Base-by-base conservation (phyloP, 2,888 invertebrate genomes). In the Eutolmus rufibarbis region DNA sequence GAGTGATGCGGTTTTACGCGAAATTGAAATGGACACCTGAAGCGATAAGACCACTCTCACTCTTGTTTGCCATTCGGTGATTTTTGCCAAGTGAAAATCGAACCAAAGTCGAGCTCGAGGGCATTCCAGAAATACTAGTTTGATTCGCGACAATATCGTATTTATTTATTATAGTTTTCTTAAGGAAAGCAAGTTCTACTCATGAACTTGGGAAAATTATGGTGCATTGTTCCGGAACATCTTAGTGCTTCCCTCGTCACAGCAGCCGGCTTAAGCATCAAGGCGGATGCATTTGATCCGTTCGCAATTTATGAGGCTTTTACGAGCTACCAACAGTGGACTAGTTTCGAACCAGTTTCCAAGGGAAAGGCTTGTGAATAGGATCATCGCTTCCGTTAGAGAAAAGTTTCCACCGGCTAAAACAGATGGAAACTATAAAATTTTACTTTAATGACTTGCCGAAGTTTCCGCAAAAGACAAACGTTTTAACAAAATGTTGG, bases 71-170 rank as follows among this genome's bases (percentile, higher is more conserved):
- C 16, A 19, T 66, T 34, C 28, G 76, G 23, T 12, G 34, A 76
- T 76, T 82, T 57, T 57, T 82, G 57, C 57, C 57, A 19, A 82
- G 82, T 82, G 82, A 82, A 82, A 82, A 82, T 57, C n/a, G 66
- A 66, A 28, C 19, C 66, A 66, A 12, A 66, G 66, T 66, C 19
- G 23, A 28, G 51, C n/a, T 46, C 28, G 40, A 81, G 28, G 56
- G 9, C 37, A 82, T 51, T 82, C n/a, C 9, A 82, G 57, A 34
- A 82, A 82, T 66, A 82, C 82, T 57, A 57, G 82, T 82, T 82
- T 82, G 1, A 5, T 19, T n/a, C 31, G 79, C 16, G 34, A 79
- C 46, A 79, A 28, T 28, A 51, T 28, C 19, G 14, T 76, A 5
- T 8, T 51, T 79, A n/a, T 14, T 46, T 46, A 14, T 46, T 46